phyloP scores from a whole-genome alignment of 2,797 vertebrate genomes.

The Pyrocephalus nanus region DNA sequence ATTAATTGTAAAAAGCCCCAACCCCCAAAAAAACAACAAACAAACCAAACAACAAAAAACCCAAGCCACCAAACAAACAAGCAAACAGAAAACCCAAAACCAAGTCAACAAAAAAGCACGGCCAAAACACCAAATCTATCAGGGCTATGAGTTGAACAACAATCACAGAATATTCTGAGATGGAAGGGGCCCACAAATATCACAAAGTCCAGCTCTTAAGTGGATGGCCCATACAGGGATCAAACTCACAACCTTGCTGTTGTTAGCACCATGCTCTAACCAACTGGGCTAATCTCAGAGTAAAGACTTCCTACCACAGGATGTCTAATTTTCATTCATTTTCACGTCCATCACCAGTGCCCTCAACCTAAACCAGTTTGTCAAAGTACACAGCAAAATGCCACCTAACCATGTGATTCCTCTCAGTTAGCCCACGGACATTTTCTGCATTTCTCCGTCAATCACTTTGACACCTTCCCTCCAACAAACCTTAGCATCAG shows the following conservation, averaged over 20 bases:
- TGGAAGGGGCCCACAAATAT: background rate
- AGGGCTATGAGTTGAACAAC: background rate
- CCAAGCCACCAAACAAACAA: too few relatives aligned
- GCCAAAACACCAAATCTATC: background rate
- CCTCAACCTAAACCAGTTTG: background rate
- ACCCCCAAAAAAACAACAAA: background rate
- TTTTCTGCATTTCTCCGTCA: background rate
- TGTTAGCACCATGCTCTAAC: background rate
- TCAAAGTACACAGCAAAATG: background rate
- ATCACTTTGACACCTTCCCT: background rate
- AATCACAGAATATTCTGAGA: background rate
- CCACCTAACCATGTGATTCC: background rate
- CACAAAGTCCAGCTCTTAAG: background rate
- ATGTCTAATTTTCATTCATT: background rate
- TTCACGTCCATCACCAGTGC: background rate
- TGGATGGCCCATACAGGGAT: background rate
- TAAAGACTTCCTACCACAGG: background rate
- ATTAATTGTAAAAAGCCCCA: background rate
- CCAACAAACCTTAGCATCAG: background rate
- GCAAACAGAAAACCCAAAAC: background rate
- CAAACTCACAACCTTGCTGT: background rate
- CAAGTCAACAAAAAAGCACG: background rate
- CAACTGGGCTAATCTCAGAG: background rate
- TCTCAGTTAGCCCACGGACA: background rate
- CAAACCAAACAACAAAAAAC: background rate